Conservation (phyloP, 2,113 vertebrate species). For the Nicator chloris region DNA sequence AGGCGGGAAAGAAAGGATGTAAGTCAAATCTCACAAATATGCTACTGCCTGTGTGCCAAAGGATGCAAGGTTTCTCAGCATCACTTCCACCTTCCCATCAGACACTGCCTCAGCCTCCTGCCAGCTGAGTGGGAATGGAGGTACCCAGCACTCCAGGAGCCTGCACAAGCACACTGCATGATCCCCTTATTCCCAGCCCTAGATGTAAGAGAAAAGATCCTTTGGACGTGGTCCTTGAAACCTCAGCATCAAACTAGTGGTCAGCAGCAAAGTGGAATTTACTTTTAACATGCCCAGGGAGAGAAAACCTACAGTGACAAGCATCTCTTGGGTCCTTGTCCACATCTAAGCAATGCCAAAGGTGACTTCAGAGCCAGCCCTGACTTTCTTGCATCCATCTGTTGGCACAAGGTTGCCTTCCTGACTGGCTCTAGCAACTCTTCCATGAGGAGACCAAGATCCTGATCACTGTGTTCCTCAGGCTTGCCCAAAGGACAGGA, state of each 20-base stretch:
- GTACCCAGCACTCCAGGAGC: background rate
- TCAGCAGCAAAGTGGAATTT: background rate
- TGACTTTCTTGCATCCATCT: background rate
- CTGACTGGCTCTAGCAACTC: background rate
- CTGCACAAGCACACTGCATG: rapidly evolving
- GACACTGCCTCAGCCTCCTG: background rate
- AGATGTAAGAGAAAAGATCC: background rate
- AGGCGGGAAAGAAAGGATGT: background rate
- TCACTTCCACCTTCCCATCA: background rate
- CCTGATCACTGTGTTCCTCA: background rate
- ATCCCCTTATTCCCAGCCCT: background rate
- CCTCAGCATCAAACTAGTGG: background rate
- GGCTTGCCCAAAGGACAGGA: background rate
- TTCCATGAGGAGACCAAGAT: background rate
- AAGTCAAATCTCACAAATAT: background rate
- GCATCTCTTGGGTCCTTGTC: background rate
- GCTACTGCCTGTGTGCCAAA: background rate
- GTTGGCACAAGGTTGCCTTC: background rate
- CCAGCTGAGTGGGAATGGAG: background rate
- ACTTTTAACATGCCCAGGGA: background rate
- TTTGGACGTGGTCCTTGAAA: background rate
- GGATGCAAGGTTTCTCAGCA: background rate
- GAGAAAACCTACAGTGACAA: background rate
- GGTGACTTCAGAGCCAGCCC: background rate
- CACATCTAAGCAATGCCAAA: background rate